Base-by-base conservation (phyloP, 2,113 vertebrate species). In the Gopherus evgoodei region DNA sequence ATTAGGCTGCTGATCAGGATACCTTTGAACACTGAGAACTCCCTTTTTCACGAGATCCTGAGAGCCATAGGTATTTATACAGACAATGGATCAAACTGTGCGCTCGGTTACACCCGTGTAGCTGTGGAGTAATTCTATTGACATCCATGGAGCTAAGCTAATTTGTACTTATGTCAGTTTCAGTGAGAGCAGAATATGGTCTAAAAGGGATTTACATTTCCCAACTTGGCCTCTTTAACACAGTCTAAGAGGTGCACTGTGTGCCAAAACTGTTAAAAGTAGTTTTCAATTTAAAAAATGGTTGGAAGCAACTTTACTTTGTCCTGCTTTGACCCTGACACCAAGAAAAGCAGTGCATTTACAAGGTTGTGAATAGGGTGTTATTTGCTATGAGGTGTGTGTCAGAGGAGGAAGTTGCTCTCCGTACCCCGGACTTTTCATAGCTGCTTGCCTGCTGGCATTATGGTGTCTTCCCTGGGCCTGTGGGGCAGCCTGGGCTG, bases 51-150 rank as follows among this genome's bases (percentile, higher is more conserved):
- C 13, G 65, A 93, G 19, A 8, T 57, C 27, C 25, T 56, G 72
- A 35, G 44, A 72, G 21, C 50, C 75, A 3, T 31, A 72, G 81
- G 44, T 83, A 0, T 85, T 89, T 86, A 44, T 83, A 87, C 50
- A 35, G 14, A 69, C 35, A 72, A 38, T 86, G 11, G 10, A 53
- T 5, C 52, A 17, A 47, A 9, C 91, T 90, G 84, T 76, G 52
- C 4, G 80, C 78, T 56, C 17, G 11, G 49, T 52, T 10, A 62
- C 62, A 22, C n/a, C 21, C 9, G 65, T 38, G 35, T 72, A 72
- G 19, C n/a, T 72, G 65, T 0, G 10, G 44, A 11, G 35, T 62
- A 80, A 24, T 0, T 2, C 22, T 7, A 7, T 1, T 91, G 56
- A 83, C 44, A 12, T 72, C 87, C 38, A 35, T 0, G 2, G 22